Conservation (phyloP, 2,797 vertebrate species). For the Euthynnus affinis region DNA sequence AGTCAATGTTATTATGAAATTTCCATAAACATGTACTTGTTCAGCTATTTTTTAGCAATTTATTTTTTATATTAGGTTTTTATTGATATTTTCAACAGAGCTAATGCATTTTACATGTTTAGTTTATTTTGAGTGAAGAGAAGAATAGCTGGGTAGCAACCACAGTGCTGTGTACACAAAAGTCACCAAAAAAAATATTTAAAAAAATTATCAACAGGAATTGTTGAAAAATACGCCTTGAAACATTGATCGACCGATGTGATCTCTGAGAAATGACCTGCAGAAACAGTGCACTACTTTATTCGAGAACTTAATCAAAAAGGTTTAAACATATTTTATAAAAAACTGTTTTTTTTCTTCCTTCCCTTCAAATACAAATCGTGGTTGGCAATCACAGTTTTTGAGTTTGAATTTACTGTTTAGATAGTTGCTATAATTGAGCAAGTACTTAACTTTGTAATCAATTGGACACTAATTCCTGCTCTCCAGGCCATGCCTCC, state of each 20-base stretch:
- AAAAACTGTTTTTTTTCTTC: not conserved
- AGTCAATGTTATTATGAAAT: not conserved
- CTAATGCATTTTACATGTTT: not conserved
- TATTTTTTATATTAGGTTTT: not conserved
- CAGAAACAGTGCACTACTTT: not conserved
- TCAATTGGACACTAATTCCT: not conserved
- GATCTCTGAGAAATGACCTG: not conserved
- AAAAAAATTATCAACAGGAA: not conserved
- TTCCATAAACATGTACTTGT: not conserved
- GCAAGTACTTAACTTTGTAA: not conserved
- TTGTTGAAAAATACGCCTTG: not conserved
- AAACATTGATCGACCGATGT: not conserved
- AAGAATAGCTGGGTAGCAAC: not conserved
- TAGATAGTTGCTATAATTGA: not conserved
- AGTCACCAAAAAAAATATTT: too few species aligned
- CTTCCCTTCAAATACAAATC: not conserved
- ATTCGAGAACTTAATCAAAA: not conserved
- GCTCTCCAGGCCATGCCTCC: not conserved
- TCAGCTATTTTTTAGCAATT: not conserved
- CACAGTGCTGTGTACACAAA: not conserved
- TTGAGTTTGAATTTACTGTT: not conserved
- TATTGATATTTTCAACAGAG: not conserved
- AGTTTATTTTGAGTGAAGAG: not conserved
- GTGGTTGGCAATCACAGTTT: not conserved
- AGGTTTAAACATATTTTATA: too few species aligned